Evolutionary conservation across 2,888 invertebrate genomes (phyloP).

Genomic region (Sarcophaga rosellei): DNA sequence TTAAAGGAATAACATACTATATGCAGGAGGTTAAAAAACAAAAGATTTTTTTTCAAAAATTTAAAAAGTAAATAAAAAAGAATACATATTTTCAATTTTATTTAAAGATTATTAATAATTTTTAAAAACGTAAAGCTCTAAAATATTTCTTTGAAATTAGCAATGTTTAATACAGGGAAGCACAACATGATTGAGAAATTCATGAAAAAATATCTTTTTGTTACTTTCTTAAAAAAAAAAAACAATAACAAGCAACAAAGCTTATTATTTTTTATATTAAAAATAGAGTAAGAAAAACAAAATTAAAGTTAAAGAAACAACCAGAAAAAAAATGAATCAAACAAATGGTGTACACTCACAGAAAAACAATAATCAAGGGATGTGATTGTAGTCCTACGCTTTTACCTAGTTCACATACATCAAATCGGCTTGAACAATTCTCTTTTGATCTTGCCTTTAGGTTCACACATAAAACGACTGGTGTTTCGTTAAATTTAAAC

Average conservation of each 20-base stretch:
- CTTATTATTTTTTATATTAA: constrained; percentile 17
- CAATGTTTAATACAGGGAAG: constrained; percentile 53
- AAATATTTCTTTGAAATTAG: constrained; percentile 48
- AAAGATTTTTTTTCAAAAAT: too few relatives aligned
- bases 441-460: too few relatives aligned
- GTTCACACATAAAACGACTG: too few relatives aligned
- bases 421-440: too few relatives aligned
- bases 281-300: too few relatives aligned
- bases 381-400: too few relatives aligned
- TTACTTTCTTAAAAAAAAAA: constrained; percentile 7
- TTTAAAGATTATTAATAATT: background rate
- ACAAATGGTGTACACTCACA: constrained; percentile 21
- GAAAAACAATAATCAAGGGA: background rate
- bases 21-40: too few relatives aligned
- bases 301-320: background rate
- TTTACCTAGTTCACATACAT: too few relatives aligned
- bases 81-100: background rate
- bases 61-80: background rate
- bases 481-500: too few relatives aligned
- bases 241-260: constrained; percentile 9
- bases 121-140: background rate
- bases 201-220: background rate
- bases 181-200: constrained; percentile 38
- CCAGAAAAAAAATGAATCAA: background rate
- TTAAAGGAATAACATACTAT: too few relatives aligned